Evolutionary conservation across 1,140 invertebrate species (phyloP), one percentile per base, ranked within the genome.

Genomic region (Lepidurus packardi): DNA sequence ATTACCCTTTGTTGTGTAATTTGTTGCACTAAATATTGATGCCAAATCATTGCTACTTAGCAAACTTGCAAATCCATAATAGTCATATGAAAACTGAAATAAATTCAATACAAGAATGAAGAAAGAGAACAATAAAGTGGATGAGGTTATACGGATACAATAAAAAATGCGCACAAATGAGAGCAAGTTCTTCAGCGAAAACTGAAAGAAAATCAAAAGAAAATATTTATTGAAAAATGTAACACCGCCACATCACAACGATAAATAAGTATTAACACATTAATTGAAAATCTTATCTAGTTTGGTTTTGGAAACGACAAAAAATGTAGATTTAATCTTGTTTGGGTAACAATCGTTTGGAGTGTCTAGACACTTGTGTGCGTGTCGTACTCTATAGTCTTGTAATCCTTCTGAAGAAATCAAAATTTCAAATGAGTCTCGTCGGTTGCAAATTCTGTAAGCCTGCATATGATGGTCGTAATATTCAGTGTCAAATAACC

Each of bases 1-100:
- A 47, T 47, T 47, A 47, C 45, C 45, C 45, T 47, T 47, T 47
- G 45, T 47, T 47, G 45, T 47, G 45, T 47, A 47, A 47, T 47
- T 10, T 47, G 45, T 47, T 47, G 45, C 45, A 47, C 45, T 47
- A 47, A 47, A 47, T 16, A 47, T 16, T 47, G 45, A 47, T 16
- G 45, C 45, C 16, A 47, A 47, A 47, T 9, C 45, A 47, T 47
- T 47, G 45, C 45, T 47, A 47, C 45, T 10, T 47, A 47, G 45
- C 9, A 47, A 47, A 47, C 45, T 47, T 47, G 45, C 45, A 47
- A 47, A 47, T 47, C 1, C 45, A 47, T 47, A 47, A 47, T 2
- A 47, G 1, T 47, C 45, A 47, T 47, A 16, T 47, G 45, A 47
- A 25, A 25, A 25, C 45, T 47, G 45, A 47, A 47, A 47, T 47